Conservation (phyloP, 2,113 vertebrate species). For the Mirounga angustirostris region DNA sequence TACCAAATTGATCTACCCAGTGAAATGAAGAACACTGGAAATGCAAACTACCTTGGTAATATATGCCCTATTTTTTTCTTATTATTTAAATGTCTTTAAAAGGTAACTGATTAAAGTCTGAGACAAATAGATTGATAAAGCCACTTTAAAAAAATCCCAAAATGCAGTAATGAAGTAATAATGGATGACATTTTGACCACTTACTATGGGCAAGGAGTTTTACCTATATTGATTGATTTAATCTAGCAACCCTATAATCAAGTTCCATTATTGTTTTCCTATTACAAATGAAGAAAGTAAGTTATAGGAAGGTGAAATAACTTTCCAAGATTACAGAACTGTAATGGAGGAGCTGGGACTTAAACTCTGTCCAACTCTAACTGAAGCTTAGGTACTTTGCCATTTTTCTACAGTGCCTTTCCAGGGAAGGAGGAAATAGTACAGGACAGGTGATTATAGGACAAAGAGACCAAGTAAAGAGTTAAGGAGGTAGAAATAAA, state of each 20-base stretch:
- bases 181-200: background rate
- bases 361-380: background rate
- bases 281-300: background rate
- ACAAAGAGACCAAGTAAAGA: background rate
- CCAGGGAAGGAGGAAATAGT: background rate
- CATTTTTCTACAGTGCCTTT: background rate
- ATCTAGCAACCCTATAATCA: background rate
- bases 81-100: constrained; percentile 13
- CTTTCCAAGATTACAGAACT: background rate
- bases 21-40: background rate
- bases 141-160: constrained; percentile 1
- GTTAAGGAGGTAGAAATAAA: background rate
- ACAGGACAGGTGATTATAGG: background rate
- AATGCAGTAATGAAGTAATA: background rate
- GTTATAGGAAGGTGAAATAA: background rate
- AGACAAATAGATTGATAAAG: background rate
- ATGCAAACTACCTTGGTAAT: background rate
- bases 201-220: background rate
- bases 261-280: background rate
- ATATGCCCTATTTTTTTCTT: constrained; percentile 13
- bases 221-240: background rate
- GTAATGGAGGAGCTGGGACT: background rate
- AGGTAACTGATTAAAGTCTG: constrained; percentile 8
- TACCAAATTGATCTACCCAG: background rate
- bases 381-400: background rate